phyloP scores from a whole-genome alignment of 1,140 invertebrate species.

The Ladona fulva region DNA sequence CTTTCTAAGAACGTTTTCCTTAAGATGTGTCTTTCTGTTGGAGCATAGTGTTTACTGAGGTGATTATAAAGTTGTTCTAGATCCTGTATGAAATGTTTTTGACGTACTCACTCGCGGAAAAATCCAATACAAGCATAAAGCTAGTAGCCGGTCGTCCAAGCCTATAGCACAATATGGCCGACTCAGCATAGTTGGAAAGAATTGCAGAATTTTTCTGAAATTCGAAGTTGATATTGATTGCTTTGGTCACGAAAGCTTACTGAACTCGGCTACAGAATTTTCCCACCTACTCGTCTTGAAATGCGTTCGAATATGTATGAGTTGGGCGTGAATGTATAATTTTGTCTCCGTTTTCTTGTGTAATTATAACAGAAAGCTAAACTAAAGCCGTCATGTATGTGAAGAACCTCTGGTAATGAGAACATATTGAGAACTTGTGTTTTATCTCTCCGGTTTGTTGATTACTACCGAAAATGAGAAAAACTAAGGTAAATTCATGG shows the following conservation, averaged over 20 bases:
- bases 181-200: neutral
- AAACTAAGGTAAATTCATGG: conserved; percentile 8
- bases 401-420: neutral
- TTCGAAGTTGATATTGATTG: conserved; percentile 7
- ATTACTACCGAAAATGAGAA: neutral
- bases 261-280: neutral
- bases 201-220: conserved; percentile 4
- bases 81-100: neutral
- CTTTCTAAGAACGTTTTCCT: neutral
- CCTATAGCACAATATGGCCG: neutral
- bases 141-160: neutral
- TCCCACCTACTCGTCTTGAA: neutral
- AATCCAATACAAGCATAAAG: neutral
- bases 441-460: neutral
- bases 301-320: too few species aligned
- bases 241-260: neutral
- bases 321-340: too few species aligned
- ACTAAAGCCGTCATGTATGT: neutral
- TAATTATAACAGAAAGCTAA: neutral
- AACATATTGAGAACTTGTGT: neutral
- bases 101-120: neutral
- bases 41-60: neutral
- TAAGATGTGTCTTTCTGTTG: neutral
- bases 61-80: neutral
- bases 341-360: neutral